phyloP scores from a whole-genome alignment of 1,140 invertebrate genomes.

The Orussus abietinus region DNA sequence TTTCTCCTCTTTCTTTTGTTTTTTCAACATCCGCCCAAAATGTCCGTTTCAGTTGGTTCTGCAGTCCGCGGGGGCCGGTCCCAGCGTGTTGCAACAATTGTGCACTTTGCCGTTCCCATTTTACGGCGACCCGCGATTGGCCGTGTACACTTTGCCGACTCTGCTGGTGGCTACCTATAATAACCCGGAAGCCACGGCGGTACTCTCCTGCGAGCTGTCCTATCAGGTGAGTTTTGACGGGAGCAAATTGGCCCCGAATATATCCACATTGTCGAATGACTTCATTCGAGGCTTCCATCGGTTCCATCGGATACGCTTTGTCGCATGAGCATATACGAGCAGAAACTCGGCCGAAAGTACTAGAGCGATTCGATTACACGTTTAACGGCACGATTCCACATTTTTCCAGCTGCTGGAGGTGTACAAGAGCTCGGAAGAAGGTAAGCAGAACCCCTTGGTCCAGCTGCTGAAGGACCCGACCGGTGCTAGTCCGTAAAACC shows the following conservation, averaged over 20 bases:
- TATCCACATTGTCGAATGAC: neutral
- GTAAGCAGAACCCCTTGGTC: conserved; percentile 59
- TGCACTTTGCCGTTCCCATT: conserved; percentile 86
- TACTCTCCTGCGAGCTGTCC: conserved; percentile 77
- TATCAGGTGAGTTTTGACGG: conserved; percentile 66
- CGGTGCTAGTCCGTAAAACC: no score
- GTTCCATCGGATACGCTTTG: no score
- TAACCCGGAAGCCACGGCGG: conserved; percentile 64
- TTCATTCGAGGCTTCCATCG: no score
- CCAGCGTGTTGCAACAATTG: conserved; percentile 85
- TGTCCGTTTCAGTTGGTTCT: conserved; percentile 61
- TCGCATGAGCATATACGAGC: no score
- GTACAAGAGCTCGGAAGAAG: conserved; percentile 61
- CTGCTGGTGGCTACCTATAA: conserved; percentile 75
- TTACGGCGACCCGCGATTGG: conserved; percentile 74
- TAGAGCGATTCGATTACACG: neutral
- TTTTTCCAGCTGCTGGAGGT: conserved; percentile 67
- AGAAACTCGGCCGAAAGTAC: no score
- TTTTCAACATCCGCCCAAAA: neutral
- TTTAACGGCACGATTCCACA: neutral
- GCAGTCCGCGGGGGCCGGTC: conserved; percentile 75
- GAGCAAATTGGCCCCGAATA: no score
- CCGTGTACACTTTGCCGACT: conserved; percentile 80
- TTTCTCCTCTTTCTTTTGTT: conserved; percentile 1
- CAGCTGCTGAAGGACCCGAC: conserved; percentile 43